phyloP scores from a whole-genome alignment of 2,797 vertebrate species.

The Platyrinchus mystaceus region DNA sequence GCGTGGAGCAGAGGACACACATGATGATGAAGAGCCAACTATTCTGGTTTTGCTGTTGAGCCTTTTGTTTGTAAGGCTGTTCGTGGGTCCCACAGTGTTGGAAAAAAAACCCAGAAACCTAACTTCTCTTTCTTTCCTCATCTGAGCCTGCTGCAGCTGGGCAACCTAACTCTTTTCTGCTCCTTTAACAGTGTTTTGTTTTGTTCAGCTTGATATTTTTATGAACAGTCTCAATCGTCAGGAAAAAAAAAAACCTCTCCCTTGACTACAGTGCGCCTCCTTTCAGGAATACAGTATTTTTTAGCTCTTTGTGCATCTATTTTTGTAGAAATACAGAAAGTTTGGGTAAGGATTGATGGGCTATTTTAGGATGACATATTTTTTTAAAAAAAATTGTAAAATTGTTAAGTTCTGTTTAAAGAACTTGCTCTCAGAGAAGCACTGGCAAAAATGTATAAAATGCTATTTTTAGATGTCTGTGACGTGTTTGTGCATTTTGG shows the following conservation, averaged over 20 bases:
- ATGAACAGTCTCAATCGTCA: constrained; percentile 61
- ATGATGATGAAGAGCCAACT: constrained; percentile 59
- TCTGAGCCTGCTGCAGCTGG: constrained; percentile 77
- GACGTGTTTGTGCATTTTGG: constrained; percentile 76
- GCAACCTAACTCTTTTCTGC: constrained; percentile 62
- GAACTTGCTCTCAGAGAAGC: constrained; percentile 87
- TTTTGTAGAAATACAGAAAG: constrained; percentile 81
- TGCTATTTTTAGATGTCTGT: constrained; percentile 78
- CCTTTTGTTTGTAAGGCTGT: constrained; percentile 59
- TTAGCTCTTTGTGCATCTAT: constrained; percentile 77
- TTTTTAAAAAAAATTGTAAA: constrained; percentile 77
- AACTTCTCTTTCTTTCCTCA: constrained; percentile 53
- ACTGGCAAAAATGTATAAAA: constrained; percentile 80
- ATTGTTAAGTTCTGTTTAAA: constrained; percentile 94
- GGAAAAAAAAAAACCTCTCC: constrained; percentile 34
- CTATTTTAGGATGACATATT: constrained; percentile 81
- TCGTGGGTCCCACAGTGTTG: constrained; percentile 54
- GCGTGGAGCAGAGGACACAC: constrained; percentile 13
- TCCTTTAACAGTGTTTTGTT: constrained; percentile 67
- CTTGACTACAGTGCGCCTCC: constrained; percentile 64
- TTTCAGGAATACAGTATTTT: constrained; percentile 76
- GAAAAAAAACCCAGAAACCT: constrained; percentile 30
- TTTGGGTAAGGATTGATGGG: constrained; percentile 74
- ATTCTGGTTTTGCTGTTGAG: constrained; percentile 56
- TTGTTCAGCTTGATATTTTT: constrained; percentile 62